phyloP scores from a whole-genome alignment of 2,888 invertebrate genomes.

The Helleia helle region DNA sequence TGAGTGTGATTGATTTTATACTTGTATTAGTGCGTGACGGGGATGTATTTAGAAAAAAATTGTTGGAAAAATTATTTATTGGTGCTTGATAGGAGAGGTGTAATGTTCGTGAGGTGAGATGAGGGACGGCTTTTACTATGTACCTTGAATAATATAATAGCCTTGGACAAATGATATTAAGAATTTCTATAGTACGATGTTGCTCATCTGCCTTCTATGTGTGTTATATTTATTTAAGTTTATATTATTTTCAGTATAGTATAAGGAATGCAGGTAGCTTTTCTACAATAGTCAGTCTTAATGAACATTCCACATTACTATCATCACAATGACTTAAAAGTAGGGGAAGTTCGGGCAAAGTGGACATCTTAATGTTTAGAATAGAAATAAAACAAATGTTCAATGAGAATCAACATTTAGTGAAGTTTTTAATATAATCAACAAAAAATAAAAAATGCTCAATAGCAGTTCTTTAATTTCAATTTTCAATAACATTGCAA shows the following conservation, averaged over 20 bases:
- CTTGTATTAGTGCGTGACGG: too few species aligned
- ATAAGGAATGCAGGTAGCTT: neutral
- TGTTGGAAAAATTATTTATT: neutral
- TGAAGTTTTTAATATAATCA: too few species aligned
- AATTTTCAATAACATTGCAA: too few species aligned
- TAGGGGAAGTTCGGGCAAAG: too few species aligned
- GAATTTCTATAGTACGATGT: neutral
- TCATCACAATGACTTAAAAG: neutral
- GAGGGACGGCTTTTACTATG: neutral
- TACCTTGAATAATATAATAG: neutral
- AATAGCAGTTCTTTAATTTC: too few species aligned
- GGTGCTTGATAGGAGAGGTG: conserved; percentile 5
- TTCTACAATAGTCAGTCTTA: neutral
- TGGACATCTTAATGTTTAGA: too few species aligned
- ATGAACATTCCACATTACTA: neutral
- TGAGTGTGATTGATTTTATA: too few species aligned
- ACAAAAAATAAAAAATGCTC: too few species aligned
- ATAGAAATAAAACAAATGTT: too few species aligned
- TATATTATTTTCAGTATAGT: neutral
- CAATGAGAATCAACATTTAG: too few species aligned
- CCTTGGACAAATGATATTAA: neutral
- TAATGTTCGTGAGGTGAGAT: neutral
- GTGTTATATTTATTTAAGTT: neutral
- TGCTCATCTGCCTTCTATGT: neutral
- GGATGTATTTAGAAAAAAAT: neutral